Percentiles rank a stretch among this genome's conserved stretches.
These are phyloP conservation scores for Catostomus latipinnis DNA, from an alignment of 2,797 vertebrate genomes.

Conservation along the genomic window DNA sequence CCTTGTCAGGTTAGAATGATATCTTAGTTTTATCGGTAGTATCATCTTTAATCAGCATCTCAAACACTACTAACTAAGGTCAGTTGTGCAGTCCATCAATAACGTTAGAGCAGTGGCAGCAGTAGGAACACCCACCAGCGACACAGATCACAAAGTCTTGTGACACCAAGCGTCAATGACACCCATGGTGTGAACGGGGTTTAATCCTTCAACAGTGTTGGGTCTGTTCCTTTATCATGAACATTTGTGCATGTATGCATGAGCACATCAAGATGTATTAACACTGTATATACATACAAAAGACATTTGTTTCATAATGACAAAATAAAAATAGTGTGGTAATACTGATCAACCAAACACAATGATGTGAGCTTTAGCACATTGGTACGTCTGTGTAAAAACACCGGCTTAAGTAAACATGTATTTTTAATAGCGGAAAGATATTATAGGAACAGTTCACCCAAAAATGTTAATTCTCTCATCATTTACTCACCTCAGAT, in stretches of 20 bases:
- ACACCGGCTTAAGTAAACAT: neutral
- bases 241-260: slow-evolving; percentile 6
- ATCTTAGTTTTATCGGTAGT: too few relatives aligned
- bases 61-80: too few relatives aligned
- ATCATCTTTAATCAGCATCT: too few relatives aligned
- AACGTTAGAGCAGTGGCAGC: too few relatives aligned
- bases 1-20: too few relatives aligned
- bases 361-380: neutral
- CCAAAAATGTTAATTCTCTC: slow-evolving; percentile 10
- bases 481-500: too few relatives aligned
- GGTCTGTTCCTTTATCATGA: slow-evolving; percentile 16
- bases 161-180: neutral
- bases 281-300: neutral
- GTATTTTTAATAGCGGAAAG: neutral
- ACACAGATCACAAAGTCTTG: too few relatives aligned
- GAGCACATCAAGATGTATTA: slow-evolving; percentile 21
- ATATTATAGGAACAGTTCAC: slow-evolving; percentile 20
- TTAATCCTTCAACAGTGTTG: neutral
- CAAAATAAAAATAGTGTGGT: neutral
- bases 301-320: neutral
- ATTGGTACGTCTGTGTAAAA: neutral
- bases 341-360: slow-evolving; percentile 2
- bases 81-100: too few relatives aligned
- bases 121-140: too few relatives aligned
- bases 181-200: neutral